Evolutionary conservation across 2,797 vertebrate genomes (phyloP), one percentile per base, ranked within the genome.

Genomic region (Dipus sagitta): DNA sequence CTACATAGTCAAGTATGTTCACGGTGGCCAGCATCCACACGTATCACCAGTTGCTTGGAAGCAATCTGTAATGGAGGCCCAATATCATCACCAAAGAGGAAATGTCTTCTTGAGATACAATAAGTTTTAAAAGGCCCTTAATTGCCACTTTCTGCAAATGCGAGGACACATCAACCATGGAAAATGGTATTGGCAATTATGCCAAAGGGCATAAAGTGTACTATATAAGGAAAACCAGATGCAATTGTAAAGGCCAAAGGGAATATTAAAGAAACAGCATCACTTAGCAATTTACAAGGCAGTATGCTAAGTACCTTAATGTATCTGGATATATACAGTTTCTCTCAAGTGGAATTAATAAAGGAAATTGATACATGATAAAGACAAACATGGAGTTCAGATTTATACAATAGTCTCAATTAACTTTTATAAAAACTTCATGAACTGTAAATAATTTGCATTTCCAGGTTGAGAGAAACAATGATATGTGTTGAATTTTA

Each of bases 281-380:
- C 91, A 24, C 32, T 71, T 75, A 86, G 88, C 89, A 76, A 13
- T 93, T 93, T 93, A 92, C 94, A 95, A 91, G 78, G 87, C 81
- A 86, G 58, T 90, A 78, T 80, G 94, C 47, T 80, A 88, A 77
- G 76, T 90, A 64, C 60, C 67, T 87, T 75, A 84, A 85, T 85
- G 26, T 82, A 60, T 79, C 94, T 76, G 89, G 42, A 62, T 70
- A 70, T 92, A 79, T 88, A 88, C 28, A 42, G 84, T 91, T 95
- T 93, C 85, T 92, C 92, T 95, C 77, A 85, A 96, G 67, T 52
- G 38, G 74, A 95, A 93, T 83, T 93, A 94, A 84, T 86, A 92
- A 92, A 90, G 80, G 60, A 89, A 94, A 93, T 17, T 32, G 70
- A 82, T 71, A 88, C 6, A n/a, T 52, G 54, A 86, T 62, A 95